These are phyloP conservation scores for Bombus consobrinus DNA, from an alignment of 1,140 invertebrate genomes.

Conservation along the genomic window DNA sequence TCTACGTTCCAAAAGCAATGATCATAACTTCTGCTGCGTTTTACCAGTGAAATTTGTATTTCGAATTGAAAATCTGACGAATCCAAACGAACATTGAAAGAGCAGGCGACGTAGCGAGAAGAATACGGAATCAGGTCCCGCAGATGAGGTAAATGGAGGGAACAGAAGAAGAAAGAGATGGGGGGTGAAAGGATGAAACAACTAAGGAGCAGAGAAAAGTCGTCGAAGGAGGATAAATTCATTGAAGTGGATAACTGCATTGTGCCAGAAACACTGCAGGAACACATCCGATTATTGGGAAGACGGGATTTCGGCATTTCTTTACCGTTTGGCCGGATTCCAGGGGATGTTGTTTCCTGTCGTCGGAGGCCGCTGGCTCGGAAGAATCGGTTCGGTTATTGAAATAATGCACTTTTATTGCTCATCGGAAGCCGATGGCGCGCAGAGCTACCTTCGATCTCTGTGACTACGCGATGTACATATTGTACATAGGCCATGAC, in stretches of 20 bases:
- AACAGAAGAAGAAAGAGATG: background rate
- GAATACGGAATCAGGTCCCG: background rate
- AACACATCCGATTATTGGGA: constrained; percentile 81
- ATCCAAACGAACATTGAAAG: background rate
- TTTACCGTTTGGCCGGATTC: constrained; percentile 75
- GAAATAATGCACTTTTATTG: constrained; percentile 81
- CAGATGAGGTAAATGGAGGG: background rate
- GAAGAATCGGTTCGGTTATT: constrained; percentile 80
- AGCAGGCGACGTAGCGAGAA: background rate
- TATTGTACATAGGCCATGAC: background rate
- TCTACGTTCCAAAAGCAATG: background rate
- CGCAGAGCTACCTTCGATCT: constrained; percentile 12
- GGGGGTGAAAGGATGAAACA: constrained; percentile 24
- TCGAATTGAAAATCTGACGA: background rate
- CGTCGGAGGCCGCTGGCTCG: constrained; percentile 76
- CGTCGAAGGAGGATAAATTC: constrained; percentile 73
- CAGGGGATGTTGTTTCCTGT: constrained; percentile 81
- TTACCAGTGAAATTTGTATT: background rate
- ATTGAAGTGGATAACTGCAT: constrained; percentile 80
- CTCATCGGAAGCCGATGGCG: constrained; percentile 48
- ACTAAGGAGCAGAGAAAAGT: constrained; percentile 37
- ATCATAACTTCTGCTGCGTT: background rate
- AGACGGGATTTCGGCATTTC: constrained; percentile 79
- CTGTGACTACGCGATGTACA: constrained; percentile 1
- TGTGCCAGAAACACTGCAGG: constrained; percentile 78